Conservation (phyloP, 2,113 vertebrate genomes). For the Mirza zaza region DNA sequence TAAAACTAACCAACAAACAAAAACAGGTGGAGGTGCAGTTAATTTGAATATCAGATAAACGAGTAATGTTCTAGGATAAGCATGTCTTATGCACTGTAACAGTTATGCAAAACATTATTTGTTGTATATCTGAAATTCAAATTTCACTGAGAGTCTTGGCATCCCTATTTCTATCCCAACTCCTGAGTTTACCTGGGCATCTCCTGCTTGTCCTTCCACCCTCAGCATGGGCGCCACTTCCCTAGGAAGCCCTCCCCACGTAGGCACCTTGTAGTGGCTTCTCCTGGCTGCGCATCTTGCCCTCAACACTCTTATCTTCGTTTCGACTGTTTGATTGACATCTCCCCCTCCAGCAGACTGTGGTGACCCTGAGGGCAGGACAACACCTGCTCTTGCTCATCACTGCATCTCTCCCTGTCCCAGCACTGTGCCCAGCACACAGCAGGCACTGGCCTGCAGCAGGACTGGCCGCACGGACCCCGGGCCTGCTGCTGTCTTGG, state of each 20-base stretch:
- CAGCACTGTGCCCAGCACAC: background rate
- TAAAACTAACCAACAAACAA: background rate
- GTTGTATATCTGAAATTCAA: background rate
- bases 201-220: background rate
- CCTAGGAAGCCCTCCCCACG: background rate
- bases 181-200: background rate
- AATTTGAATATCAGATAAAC: background rate
- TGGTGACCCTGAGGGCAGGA: background rate
- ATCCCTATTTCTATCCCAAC: background rate
- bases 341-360: background rate
- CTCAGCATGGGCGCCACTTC: background rate
- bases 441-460: background rate
- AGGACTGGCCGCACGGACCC: background rate
- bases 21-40: background rate
- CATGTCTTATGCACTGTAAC: background rate
- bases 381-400: background rate
- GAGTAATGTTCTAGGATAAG: background rate
- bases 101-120: background rate
- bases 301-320: background rate
- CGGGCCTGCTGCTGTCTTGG: background rate
- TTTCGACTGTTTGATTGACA: accelerated
- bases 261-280: accelerated
- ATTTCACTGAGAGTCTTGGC: background rate
- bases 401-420: background rate
- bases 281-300: background rate